Percentiles rank a stretch among this genome's conserved stretches.
phyloP scores from a whole-genome alignment of 2,113 vertebrate species.

The Taurulus bubalis region DNA sequence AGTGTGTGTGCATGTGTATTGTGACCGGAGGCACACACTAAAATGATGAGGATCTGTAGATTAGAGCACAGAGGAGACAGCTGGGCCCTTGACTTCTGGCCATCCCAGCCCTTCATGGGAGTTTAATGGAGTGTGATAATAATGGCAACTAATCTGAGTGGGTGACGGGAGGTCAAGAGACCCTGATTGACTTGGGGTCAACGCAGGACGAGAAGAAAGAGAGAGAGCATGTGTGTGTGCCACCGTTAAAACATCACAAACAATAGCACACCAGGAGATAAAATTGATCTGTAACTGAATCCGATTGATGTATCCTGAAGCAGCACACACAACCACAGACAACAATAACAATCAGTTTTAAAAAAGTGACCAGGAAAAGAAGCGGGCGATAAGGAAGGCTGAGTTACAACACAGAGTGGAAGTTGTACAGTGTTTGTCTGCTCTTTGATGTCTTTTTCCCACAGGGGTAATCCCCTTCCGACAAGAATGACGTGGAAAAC shows the following conservation, averaged over 20 bases:
- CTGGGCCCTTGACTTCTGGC: slow-evolving; percentile 59
- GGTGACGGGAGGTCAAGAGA: slow-evolving; percentile 63
- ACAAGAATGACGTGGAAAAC: slow-evolving; percentile 53
- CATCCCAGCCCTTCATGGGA: slow-evolving; percentile 38
- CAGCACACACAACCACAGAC: neutral
- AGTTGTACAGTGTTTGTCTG: slow-evolving; percentile 37
- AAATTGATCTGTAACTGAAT: slow-evolving; percentile 38
- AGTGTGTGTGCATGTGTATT: slow-evolving; percentile 11
- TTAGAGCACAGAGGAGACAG: slow-evolving; percentile 59
- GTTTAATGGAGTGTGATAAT: slow-evolving; percentile 74
- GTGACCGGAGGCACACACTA: slow-evolving; percentile 21
- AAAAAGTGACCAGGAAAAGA: neutral
- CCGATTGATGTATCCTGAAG: slow-evolving; percentile 11
- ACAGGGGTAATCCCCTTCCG: slow-evolving; percentile 29
- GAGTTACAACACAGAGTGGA: neutral
- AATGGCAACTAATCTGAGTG: slow-evolving; percentile 59
- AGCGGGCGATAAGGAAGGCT: neutral
- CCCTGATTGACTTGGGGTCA: slow-evolving; percentile 56
- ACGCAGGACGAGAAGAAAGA: slow-evolving; percentile 22
- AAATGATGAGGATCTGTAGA: slow-evolving; percentile 42
- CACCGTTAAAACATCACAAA: slow-evolving; percentile 6
- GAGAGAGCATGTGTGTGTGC: slow-evolving; percentile 1
- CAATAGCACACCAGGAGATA: slow-evolving; percentile 31
- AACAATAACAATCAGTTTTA: neutral
- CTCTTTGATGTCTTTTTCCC: slow-evolving; percentile 59